Percentiles rank a stretch among this genome's conserved stretches.
phyloP scores from a whole-genome alignment of 2,888 invertebrate species.

The Drosophila cognata region DNA sequence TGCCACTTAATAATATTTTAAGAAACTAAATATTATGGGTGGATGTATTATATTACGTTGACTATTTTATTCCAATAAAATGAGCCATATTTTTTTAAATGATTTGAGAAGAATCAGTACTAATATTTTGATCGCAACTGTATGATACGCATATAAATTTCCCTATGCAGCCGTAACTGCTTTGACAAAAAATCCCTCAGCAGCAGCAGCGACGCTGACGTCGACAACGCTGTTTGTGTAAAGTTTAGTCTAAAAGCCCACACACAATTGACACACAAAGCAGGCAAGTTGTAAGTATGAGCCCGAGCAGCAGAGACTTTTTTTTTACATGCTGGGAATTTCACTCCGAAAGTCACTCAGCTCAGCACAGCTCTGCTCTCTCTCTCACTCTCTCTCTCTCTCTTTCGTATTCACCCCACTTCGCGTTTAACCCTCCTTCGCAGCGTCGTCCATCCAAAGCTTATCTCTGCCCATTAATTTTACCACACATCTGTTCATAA shows the following conservation, averaged over 20 bases:
- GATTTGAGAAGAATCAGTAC: background rate
- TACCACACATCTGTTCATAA: conserved; percentile 80
- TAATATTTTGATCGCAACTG: background rate
- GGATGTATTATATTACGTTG: background rate
- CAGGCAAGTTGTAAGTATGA: background rate
- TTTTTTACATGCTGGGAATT: background rate
- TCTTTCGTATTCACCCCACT: conserved; percentile 15
- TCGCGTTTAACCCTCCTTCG: conserved; percentile 62
- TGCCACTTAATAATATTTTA: background rate
- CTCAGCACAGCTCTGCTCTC: background rate
- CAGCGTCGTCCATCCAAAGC: conserved; percentile 46
- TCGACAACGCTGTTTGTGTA: conserved; percentile 42
- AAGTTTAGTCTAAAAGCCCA: conserved; percentile 45
- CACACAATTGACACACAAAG: conserved; percentile 63
- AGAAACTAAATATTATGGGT: background rate
- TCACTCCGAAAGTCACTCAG: conserved; percentile 4
- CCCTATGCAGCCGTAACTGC: background rate
- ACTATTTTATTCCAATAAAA: background rate
- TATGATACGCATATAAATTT: background rate
- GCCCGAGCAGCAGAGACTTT: background rate
- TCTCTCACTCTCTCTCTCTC: background rate
- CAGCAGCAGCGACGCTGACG: conserved; percentile 15
- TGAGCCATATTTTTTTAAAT: background rate
- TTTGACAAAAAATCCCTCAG: background rate
- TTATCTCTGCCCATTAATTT: conserved; percentile 82